Conservation (phyloP, 1,140 invertebrate genomes). For the Olivierus martensii region DNA sequence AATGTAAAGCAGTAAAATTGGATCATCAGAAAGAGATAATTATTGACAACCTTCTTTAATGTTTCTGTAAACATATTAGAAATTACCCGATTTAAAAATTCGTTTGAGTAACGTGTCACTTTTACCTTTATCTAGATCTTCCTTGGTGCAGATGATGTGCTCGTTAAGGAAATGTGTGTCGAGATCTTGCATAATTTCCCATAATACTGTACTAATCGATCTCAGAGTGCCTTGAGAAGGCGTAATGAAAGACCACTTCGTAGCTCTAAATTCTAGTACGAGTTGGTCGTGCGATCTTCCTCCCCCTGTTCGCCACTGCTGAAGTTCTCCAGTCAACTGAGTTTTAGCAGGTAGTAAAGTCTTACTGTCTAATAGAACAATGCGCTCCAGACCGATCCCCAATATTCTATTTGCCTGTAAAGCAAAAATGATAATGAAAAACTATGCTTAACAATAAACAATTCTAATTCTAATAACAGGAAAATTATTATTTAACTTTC, state of each 20-base stretch:
- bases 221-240: slow-evolving; percentile 34
- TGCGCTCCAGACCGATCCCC: slow-evolving; percentile 43
- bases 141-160: slow-evolving; percentile 1
- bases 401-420: slow-evolving; percentile 44
- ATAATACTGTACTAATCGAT: slow-evolving; percentile 38
- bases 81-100: no score
- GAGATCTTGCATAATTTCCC: slow-evolving; percentile 38
- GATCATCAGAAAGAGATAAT: no score
- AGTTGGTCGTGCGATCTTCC: slow-evolving; percentile 48
- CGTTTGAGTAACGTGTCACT: no score
- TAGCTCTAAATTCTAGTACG: slow-evolving; percentile 47
- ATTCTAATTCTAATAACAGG: no score
- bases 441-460: no score
- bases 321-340: slow-evolving; percentile 45
- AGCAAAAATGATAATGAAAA: no score
- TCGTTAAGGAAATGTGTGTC: slow-evolving; percentile 30
- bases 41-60: no score
- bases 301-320: slow-evolving; percentile 48
- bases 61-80: no score
- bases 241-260: slow-evolving; percentile 42
- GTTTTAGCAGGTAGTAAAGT: slow-evolving; percentile 43
- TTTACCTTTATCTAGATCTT: slow-evolving; percentile 12
- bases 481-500: no score
- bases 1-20: no score
- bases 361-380: slow-evolving; percentile 48